phyloP scores from a whole-genome alignment of 2,113 vertebrate genomes.

The Odontophorus gujanensis region DNA sequence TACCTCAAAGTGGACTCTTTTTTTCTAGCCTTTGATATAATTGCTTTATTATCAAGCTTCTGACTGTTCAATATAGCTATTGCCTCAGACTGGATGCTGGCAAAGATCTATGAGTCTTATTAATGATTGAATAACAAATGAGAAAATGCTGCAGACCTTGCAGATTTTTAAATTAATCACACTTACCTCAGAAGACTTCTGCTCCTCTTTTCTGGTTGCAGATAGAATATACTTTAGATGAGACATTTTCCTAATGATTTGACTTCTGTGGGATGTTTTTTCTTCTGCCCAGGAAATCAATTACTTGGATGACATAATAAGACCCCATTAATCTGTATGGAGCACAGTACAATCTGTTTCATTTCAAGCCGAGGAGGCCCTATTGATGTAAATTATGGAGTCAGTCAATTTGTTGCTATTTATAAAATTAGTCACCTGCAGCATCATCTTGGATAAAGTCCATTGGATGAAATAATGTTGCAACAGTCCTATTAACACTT shows the following conservation, averaged over 20 bases:
- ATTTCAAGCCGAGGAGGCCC: background rate
- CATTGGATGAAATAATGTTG: background rate
- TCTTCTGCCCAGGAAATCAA: constrained; percentile 15
- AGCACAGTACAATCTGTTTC: constrained; percentile 12
- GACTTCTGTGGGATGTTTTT: background rate
- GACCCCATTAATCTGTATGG: constrained; percentile 6
- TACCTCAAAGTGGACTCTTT: background rate
- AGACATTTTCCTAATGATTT: constrained; percentile 13
- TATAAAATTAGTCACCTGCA: constrained; percentile 49
- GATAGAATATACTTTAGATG: background rate
- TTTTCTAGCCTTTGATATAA: background rate
- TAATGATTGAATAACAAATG: constrained; percentile 37
- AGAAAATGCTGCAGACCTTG: constrained; percentile 24
- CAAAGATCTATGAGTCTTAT: constrained; percentile 28
- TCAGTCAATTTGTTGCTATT: constrained; percentile 23
- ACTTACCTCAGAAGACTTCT: constrained; percentile 38
- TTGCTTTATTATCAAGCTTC: background rate
- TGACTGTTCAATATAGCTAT: background rate
- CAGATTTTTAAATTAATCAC: constrained; percentile 37
- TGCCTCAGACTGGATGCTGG: background rate
- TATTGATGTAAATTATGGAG: background rate
- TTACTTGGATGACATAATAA: constrained; percentile 36
- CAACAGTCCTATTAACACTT: background rate
- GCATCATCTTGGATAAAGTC: constrained; percentile 13
- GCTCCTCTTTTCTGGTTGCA: background rate